Conservation (phyloP, 92 coral and sea anemone genomes). For the Palythoa grandis region DNA sequence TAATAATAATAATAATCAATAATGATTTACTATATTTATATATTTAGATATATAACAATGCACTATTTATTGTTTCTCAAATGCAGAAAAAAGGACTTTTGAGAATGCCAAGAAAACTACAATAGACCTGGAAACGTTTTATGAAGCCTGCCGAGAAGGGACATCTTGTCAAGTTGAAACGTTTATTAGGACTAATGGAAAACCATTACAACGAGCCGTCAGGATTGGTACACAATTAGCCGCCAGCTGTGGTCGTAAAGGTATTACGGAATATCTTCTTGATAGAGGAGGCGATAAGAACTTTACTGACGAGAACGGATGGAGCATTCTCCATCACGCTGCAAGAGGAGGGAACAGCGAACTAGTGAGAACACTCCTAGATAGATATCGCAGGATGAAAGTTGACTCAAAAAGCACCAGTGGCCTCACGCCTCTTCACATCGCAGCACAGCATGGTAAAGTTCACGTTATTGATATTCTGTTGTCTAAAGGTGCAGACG, state of each 20-base stretch:
- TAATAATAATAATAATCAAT: too few relatives aligned
- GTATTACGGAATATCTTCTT: not conserved
- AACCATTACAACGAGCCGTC: not conserved
- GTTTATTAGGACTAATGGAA: not conserved
- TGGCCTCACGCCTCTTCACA: constrained; percentile 62
- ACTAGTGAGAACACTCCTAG: not conserved
- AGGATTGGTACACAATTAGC: constrained; percentile 20
- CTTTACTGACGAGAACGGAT: constrained; percentile 28
- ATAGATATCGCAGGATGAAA: not conserved
- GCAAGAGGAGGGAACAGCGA: constrained; percentile 33
- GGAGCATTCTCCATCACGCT: constrained; percentile 11
- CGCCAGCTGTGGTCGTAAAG: not conserved
- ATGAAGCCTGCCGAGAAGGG: constrained; percentile 26
- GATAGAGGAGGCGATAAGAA: constrained; percentile 1
- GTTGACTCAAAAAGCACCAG: constrained; percentile 17
- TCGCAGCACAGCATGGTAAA: constrained; percentile 80
- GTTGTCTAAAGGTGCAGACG: constrained; percentile 73
- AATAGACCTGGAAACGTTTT: not conserved
- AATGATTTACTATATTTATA: too few relatives aligned
- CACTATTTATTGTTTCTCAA: too few relatives aligned
- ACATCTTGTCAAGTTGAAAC: not conserved
- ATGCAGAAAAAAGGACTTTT: not conserved
- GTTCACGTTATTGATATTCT: constrained; percentile 67
- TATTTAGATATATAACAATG: too few relatives aligned
- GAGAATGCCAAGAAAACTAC: not conserved